Conservation (phyloP, 2,797 vertebrate species). For the Pterois miles region DNA sequence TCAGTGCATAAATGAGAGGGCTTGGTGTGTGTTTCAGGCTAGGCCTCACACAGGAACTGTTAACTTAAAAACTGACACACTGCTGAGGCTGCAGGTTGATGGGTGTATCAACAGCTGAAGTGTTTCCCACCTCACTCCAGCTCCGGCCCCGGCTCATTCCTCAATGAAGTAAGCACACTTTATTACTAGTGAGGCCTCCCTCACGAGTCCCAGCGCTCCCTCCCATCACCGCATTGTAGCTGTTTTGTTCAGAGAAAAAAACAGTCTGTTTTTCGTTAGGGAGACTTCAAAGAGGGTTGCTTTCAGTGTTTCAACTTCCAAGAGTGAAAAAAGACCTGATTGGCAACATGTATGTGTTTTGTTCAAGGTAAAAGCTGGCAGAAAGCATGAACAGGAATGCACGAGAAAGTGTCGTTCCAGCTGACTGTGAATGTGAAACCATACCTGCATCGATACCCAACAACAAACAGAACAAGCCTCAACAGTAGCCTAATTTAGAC, state of each 20-base stretch:
- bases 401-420: slow-evolving; percentile 4
- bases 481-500: slow-evolving; percentile 43
- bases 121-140: slow-evolving; percentile 55
- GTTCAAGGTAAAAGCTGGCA: slow-evolving; percentile 53
- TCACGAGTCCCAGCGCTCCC: slow-evolving; percentile 19
- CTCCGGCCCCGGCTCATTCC: slow-evolving; percentile 48
- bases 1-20: slow-evolving; percentile 8
- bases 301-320: slow-evolving; percentile 59
- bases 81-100: slow-evolving; percentile 52
- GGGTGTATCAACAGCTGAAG: slow-evolving; percentile 63
- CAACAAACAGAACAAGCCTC: slow-evolving; percentile 13
- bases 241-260: slow-evolving; percentile 46
- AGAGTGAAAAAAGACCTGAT: slow-evolving; percentile 51
- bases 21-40: slow-evolving; percentile 10
- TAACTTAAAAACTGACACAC: slow-evolving; percentile 55
- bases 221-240: slow-evolving; percentile 49
- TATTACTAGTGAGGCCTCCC: slow-evolving; percentile 45
- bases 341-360: slow-evolving; percentile 64
- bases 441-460: slow-evolving; percentile 3
- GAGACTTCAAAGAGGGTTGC: slow-evolving; percentile 64
- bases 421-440: slow-evolving; percentile 35
- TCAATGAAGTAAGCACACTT: slow-evolving; percentile 61
- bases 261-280: slow-evolving; percentile 74
- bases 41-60: slow-evolving; percentile 53
- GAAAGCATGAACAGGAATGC: slow-evolving; percentile 21